Evolutionary conservation across 2,797 vertebrate species (phyloP), one percentile per base, ranked within the genome.

Genomic region (Alfaro cultratus): DNA sequence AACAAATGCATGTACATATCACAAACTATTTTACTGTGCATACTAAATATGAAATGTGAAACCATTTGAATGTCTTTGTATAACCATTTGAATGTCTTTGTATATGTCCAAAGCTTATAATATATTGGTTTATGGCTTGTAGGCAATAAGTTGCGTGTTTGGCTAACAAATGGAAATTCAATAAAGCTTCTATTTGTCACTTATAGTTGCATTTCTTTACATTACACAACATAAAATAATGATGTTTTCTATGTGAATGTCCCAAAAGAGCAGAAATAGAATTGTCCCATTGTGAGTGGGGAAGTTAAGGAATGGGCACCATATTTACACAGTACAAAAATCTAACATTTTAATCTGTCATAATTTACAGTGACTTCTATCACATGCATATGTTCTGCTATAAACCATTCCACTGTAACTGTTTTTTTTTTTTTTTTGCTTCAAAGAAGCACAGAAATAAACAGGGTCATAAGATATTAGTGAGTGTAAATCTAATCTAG

Each of bases 31-130:
- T 8, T 18, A 2, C 6, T 13, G 5, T 39, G 10, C 0, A 10
- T 53, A 5, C 1, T 67, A 80, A 13, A 73, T 21, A 26, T 29
- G 4, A 72, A 82, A 43, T 26, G 5, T 76, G 8, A 57, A 12
- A 9, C 78, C 45, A 45, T 89, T 78, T 83, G 87, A 82, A 87
- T 88, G 85, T 83, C 73, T 91, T 85, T 87, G 83, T 78, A 71
- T 84, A 76, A 72, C 45, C 43, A 26, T 70, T 84, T 45, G 87
- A 82, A 87, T 88, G 85, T 83, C 73, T 91, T 85, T 87, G 83
- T 78, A 71, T 84, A 34, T 13, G 16, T 53, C 11, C 31, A 39
- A 21, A 70, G 60, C 80, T 73, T 4, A 13, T 74, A 36, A 15
- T 70, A 26, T 47, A 29, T 77, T 55, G 76, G 46, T 43, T 60